Evolutionary conservation across 1,140 invertebrate genomes (phyloP).

Genomic region (Leptopilina clavipes): DNA sequence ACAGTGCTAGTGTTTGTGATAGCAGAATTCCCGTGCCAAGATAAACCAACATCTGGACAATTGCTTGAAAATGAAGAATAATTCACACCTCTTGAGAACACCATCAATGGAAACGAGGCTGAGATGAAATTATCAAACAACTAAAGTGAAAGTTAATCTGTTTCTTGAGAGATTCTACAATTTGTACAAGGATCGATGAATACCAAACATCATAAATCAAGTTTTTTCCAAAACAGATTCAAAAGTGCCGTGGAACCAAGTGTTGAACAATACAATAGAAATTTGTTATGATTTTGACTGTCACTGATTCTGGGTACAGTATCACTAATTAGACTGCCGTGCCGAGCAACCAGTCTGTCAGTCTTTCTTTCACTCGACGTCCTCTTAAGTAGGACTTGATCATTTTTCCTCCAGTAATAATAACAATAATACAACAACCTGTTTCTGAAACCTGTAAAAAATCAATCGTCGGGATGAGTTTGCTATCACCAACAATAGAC

Average conservation of each 20-base stretch:
- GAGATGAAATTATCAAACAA: neutral
- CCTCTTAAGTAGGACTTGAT: neutral
- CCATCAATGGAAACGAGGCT: constrained; percentile 4
- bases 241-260: neutral
- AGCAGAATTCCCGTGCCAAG: neutral
- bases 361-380: neutral
- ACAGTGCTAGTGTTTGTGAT: constrained; percentile 27
- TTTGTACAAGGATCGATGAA: neutral
- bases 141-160: constrained; percentile 9
- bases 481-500: constrained; percentile 61
- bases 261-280: too few species aligned
- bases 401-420: neutral
- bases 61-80: neutral
- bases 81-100: neutral
- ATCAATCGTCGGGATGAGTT: constrained; percentile 53
- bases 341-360: too few species aligned
- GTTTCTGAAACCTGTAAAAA: constrained; percentile 20
- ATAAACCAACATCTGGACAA: neutral
- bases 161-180: neutral
- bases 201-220: neutral
- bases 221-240: neutral
- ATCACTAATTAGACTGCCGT: too few species aligned
- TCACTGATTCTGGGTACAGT: too few species aligned
- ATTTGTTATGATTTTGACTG: too few species aligned
- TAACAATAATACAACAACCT: neutral